Evolutionary conservation across 2,888 invertebrate genomes (phyloP), one percentile per base, ranked within the genome.

Genomic region (Tetanocera ferruginea): DNA sequence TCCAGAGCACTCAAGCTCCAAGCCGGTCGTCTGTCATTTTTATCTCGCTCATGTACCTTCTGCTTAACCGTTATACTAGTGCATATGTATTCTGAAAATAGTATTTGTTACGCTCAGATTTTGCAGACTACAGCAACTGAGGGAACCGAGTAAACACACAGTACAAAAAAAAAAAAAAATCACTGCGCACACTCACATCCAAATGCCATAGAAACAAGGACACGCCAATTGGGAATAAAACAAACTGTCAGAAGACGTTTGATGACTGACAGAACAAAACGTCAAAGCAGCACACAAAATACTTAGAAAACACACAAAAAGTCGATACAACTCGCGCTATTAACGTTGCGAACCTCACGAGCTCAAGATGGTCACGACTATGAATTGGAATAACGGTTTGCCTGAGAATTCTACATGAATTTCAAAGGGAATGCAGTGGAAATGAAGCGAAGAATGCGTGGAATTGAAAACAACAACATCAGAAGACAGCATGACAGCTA

Each of bases 291-390:
- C 19, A 14, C 17, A 34, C 8, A 66, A 9, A n/a, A 31, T 4
- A 3, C 34, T 14, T 5, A 31, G 3, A 37, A 19, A 66, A 19
- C n/a, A 66, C 19, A 8, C 14, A 28, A 5, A 14, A 62, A 23
- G 2, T 31, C 64, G 9, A 31, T 19, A 37, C 9, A 31, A 28
- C n/a, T 31, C 37, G 64, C 31, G 17, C 34, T n/a, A 9, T 17
- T 17, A 9, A 31, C 8, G 19, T 34, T 14, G 80, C 81, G 82
- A 82, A 85, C 86, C 85, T 87, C 83, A 84, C 87, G 84, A 85
- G 84, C 83, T 81, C 86, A 85, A 83, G 82, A 85, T 84, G 80
- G 85, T 83, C 83, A 79, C 83, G 83, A 87, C 82, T 87, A 87
- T 87, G 85, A 84, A 83, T 83, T 83, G 82, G 80, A 82, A 73